Evolutionary conservation across 1,140 invertebrate genomes (phyloP), one percentile per base, ranked within the genome.

Genomic region (Drosophila sechellia): DNA sequence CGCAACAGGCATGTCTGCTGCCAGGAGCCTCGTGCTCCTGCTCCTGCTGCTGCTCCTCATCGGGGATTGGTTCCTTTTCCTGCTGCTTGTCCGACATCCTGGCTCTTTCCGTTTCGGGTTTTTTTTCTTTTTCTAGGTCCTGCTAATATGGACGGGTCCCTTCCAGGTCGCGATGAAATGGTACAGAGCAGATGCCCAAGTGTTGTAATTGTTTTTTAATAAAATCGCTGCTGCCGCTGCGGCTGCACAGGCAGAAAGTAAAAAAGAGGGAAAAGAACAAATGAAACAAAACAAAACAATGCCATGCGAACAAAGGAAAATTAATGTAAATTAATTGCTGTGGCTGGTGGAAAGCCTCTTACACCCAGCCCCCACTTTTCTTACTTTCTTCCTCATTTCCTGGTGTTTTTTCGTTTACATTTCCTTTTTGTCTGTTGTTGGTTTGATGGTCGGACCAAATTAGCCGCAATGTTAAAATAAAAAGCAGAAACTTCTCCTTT

Each of bases 141-240:
- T 10, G 25, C 27, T 46, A 11, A 55, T n/a, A 10, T 52, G 22
- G 31, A 37, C 37, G 20, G 42, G 4, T 58, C 54, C 60, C 49
- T 15, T 57, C 20, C 42, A 15, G 20, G 13, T 40, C 42, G 64
- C 31, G 35, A 39, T 43, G 25, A 50, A 43, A 35, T 15, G 40
- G 70, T 48, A 49, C 34, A 49, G 53, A 72, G 27, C 53, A 74
- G 34, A 49, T 49, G 39, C 40, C 40, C 73, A 57, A 69, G 63
- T 81, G 61, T 71, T 79, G 55, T 77, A 87, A 87, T 87, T 87
- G 75, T 61, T 60, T 77, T 89, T 87, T 64, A 73, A 89, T 89
- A 58, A 71, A 79, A 61, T 65, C 35, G 11, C 70, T 39, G 56
- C 66, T 48, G n/a, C 40, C 35, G 48, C 31, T 17, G 43, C 20